Percentiles rank a stretch among this genome's conserved stretches.
phyloP scores from a whole-genome alignment of 2,797 vertebrate species.

The Pangasius sanitwongsei region DNA sequence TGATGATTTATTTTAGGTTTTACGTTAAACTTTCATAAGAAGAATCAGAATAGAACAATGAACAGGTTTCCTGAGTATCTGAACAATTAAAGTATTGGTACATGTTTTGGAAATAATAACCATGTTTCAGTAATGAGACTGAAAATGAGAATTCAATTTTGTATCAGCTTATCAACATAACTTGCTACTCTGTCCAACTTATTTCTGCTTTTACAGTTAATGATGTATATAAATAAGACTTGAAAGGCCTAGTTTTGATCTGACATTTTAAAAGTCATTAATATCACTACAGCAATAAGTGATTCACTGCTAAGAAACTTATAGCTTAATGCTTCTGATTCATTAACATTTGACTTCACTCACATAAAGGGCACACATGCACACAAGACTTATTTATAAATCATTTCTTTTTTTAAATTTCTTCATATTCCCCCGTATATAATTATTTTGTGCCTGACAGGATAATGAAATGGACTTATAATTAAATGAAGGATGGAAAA shows the following conservation, averaged over 20 bases:
- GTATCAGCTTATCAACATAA: background rate
- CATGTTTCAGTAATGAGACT: background rate
- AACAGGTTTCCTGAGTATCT: no score
- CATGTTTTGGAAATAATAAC: no score
- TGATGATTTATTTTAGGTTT: background rate
- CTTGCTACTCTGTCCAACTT: background rate
- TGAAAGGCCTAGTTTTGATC: background rate
- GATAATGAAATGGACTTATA: no score
- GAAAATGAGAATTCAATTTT: no score
- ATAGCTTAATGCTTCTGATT: background rate
- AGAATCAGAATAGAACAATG: background rate
- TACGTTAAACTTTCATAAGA: background rate
- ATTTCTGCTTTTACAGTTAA: background rate
- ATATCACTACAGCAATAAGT: background rate
- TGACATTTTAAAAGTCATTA: background rate
- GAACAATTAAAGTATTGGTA: background rate
- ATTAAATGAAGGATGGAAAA: no score
- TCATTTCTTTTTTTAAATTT: background rate
- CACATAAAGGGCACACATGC: background rate
- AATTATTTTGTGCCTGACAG: background rate
- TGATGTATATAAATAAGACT: background rate
- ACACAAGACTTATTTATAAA: background rate
- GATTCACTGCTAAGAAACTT: background rate
- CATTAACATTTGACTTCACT: background rate
- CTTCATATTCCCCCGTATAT: background rate